A percentile compares a stretch with the other conserved stretches of the same genome.
Conservation (phyloP, 2,113 vertebrate species). For the Gallinago media region DNA sequence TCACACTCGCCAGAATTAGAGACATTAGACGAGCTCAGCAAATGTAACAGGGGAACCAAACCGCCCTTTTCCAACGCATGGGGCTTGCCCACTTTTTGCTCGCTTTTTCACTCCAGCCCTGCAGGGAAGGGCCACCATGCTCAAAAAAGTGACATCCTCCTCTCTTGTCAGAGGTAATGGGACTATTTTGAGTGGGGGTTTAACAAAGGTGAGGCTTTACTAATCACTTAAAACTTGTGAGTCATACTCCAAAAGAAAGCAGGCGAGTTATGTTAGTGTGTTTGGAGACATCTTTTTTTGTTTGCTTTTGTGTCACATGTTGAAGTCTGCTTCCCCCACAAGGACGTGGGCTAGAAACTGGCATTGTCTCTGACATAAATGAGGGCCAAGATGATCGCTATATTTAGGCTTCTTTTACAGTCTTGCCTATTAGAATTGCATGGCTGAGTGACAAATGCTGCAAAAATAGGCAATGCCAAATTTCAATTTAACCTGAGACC, state of each 20-base stretch:
- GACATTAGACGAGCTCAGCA: not conserved
- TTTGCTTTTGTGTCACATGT: slow-evolving; percentile 25
- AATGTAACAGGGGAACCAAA: not conserved
- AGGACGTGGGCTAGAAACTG: not conserved
- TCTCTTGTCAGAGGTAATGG: not conserved
- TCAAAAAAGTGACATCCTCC: not conserved
- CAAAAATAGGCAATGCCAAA: not conserved
- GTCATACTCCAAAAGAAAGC: slow-evolving; percentile 20
- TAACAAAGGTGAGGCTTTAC: not conserved
- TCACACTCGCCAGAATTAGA: not conserved
- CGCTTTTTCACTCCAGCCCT: not conserved
- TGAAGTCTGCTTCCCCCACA: slow-evolving; percentile 33
- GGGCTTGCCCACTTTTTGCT: not conserved
- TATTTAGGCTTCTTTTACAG: slow-evolving; percentile 6
- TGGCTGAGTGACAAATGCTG: not conserved
- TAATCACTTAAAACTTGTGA: not conserved
- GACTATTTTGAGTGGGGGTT: not conserved
- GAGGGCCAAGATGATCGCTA: not conserved
- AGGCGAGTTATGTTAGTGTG: not conserved
- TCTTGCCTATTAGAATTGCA: not conserved
- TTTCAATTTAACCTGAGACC: not conserved
- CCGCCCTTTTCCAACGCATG: not conserved
- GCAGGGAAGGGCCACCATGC: not conserved
- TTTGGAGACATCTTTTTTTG: slow-evolving; percentile 14
- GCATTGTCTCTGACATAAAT: slow-evolving; percentile 15